Evolutionary conservation across 2,888 invertebrate genomes (phyloP).

Genomic region (Phragmatobia fuliginosa): DNA sequence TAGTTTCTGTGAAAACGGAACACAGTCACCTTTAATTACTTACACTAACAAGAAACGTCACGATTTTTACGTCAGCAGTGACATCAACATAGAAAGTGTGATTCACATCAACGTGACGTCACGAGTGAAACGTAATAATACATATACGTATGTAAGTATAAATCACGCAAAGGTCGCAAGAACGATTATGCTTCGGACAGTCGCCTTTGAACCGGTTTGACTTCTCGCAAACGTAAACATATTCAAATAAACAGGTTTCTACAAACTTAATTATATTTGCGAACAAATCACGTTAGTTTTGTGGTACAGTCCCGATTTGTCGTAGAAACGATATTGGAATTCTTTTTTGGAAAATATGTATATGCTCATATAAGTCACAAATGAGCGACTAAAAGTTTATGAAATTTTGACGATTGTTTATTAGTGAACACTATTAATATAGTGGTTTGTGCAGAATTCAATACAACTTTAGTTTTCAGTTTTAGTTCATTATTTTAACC

Average conservation of each 20-base stretch:
- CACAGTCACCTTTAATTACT: slow-evolving; percentile 5
- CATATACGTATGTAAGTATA: not conserved
- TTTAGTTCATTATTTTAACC: not conserved
- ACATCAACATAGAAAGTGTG: slow-evolving; percentile 14
- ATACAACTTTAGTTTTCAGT: not conserved
- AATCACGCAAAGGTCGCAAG: slow-evolving; percentile 18
- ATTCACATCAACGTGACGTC: slow-evolving; percentile 13
- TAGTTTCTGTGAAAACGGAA: slow-evolving; percentile 4
- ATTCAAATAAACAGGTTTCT: slow-evolving; percentile 36
- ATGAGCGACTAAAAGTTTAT: not conserved
- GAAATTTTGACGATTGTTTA: not conserved
- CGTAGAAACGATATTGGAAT: not conserved
- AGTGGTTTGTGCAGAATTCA: not conserved
- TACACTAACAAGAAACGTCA: slow-evolving; percentile 23
- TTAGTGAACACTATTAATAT: not conserved
- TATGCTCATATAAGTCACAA: not conserved
- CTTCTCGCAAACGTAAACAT: slow-evolving; percentile 22
- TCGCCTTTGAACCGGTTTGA: slow-evolving; percentile 11
- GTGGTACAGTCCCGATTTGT: not conserved
- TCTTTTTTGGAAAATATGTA: not conserved
- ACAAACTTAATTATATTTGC: slow-evolving; percentile 46
- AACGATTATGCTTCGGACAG: slow-evolving; percentile 6
- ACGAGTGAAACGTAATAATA: slow-evolving; percentile 18
- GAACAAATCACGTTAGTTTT: slow-evolving; percentile 25
- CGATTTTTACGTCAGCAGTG: slow-evolving; percentile 1